Percentiles rank a stretch among this genome's conserved stretches.
phyloP scores from a whole-genome alignment of 2,888 invertebrate genomes.

The Drosophila siamana region DNA sequence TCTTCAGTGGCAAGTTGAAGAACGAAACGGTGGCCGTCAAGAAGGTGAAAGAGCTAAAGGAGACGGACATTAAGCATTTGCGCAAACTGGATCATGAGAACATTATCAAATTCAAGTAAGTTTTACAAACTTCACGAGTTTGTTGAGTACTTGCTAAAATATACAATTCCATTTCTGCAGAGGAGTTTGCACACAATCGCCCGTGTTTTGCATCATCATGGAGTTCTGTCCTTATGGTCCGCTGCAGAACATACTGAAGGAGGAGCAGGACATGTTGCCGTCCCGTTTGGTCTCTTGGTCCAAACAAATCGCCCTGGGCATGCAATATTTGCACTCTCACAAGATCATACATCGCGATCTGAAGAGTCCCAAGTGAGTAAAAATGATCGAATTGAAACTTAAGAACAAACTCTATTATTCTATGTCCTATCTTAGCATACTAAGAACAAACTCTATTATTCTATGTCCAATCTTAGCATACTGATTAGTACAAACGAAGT shows the following conservation, averaged over 20 bases:
- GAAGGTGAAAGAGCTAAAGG: conserved; percentile 95
- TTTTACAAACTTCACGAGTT: conserved; percentile 4
- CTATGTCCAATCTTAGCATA: no score
- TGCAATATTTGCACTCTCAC: conserved; percentile 97
- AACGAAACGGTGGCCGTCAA: conserved; percentile 97
- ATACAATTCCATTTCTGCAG: conserved; percentile 85
- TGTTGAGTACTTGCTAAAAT: background rate
- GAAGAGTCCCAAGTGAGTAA: conserved; percentile 98
- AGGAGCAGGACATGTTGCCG: conserved; percentile 94
- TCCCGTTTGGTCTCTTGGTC: conserved; percentile 95
- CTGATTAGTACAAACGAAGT: conserved; percentile 92
- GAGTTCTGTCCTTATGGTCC: conserved; percentile 99
- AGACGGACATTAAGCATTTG: conserved; percentile 96
- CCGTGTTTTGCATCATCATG: conserved; percentile 98
- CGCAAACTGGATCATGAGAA: conserved; percentile 97
- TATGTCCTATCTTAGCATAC: no score
- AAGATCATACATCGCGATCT: conserved; percentile 99
- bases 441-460: background rate
- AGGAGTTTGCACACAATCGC: conserved; percentile 96
- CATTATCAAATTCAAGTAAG: conserved; percentile 90
- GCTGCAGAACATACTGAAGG: conserved; percentile 94
- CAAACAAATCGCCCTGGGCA: conserved; percentile 97
- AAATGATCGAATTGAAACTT: background rate
- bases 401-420: background rate
- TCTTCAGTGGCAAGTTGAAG: conserved; percentile 93